These are phyloP conservation scores for Genyomyrus donnyi DNA, from an alignment of 2,113 vertebrate species.

Conservation along the genomic window DNA sequence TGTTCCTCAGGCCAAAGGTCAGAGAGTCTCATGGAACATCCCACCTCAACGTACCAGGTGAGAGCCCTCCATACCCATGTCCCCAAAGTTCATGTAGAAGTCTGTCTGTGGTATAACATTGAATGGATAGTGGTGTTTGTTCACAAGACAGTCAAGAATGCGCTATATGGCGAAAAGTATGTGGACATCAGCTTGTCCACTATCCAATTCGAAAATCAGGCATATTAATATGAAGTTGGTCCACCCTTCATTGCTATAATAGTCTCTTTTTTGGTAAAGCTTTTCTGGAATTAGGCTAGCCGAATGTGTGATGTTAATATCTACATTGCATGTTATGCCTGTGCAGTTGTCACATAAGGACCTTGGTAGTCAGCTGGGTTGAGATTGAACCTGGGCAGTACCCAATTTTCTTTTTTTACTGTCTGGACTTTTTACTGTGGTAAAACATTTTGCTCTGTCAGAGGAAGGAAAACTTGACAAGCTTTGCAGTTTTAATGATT, in stretches of 20 bases:
- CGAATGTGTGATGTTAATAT: background rate
- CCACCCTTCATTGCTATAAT: background rate
- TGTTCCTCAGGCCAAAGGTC: slow-evolving; percentile 77
- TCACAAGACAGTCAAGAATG: background rate
- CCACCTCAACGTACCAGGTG: slow-evolving; percentile 85
- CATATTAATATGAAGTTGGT: background rate
- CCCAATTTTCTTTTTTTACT: background rate
- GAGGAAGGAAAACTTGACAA: background rate
- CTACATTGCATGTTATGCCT: background rate
- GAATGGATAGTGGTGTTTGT: background rate
- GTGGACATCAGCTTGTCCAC: background rate
- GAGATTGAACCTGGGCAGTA: background rate
- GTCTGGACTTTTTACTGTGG: background rate
- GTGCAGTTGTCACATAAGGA: background rate
- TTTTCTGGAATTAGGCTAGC: background rate
- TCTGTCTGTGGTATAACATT: background rate
- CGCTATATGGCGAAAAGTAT: background rate
- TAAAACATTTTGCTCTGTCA: background rate
- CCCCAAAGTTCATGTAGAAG: background rate
- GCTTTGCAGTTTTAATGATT: background rate
- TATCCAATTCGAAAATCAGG: background rate
- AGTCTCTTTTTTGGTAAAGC: background rate
- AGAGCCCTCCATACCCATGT: slow-evolving; percentile 1
- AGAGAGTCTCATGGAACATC: slow-evolving; percentile 87
- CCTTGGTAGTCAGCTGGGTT: background rate